phyloP scores from a whole-genome alignment of 2,888 invertebrate species.

The Steinernema hermaphroditum region DNA sequence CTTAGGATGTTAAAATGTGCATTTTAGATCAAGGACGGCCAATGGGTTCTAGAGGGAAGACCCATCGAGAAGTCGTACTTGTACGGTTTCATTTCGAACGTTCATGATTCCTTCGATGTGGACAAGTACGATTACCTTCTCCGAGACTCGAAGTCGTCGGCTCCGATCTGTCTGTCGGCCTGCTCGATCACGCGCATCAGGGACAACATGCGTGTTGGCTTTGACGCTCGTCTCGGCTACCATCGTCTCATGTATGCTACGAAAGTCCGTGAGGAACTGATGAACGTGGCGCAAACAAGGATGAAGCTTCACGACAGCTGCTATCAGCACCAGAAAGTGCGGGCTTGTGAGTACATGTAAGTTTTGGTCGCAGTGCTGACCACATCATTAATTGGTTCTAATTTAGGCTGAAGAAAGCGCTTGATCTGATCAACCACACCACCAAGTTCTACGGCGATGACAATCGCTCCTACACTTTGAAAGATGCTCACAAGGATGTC shows the following conservation, averaged over 20 bases:
- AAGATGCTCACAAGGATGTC: constrained; percentile 38
- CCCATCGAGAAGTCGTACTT: constrained; percentile 69
- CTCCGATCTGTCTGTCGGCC: background rate
- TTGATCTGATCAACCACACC: constrained; percentile 35
- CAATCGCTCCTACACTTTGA: constrained; percentile 34
- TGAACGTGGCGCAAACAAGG: constrained; percentile 45
- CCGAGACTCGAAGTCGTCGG: constrained; percentile 67
- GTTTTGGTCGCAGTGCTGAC: too few species aligned
- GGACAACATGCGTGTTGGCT: constrained; percentile 42
- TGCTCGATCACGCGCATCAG: constrained; percentile 13
- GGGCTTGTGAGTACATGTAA: constrained; percentile 49
- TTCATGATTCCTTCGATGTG: constrained; percentile 73
- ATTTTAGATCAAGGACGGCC: constrained; percentile 36
- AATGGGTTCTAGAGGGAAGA: constrained; percentile 50
- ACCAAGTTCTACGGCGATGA: constrained; percentile 41
- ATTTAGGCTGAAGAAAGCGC: constrained; percentile 42
- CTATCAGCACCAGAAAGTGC: constrained; percentile 60
- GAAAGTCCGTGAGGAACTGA: constrained; percentile 36
- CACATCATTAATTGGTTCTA: too few species aligned
- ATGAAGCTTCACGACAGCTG: constrained; percentile 52
- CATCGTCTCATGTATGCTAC: constrained; percentile 27
- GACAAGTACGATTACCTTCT: constrained; percentile 76
- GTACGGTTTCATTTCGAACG: constrained; percentile 74
- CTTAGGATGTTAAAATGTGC: background rate
- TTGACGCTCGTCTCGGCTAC: constrained; percentile 38